These are phyloP conservation scores for Chlorodrepanis virens DNA, from an alignment of 2,113 vertebrate genomes.

Conservation along the genomic window DNA sequence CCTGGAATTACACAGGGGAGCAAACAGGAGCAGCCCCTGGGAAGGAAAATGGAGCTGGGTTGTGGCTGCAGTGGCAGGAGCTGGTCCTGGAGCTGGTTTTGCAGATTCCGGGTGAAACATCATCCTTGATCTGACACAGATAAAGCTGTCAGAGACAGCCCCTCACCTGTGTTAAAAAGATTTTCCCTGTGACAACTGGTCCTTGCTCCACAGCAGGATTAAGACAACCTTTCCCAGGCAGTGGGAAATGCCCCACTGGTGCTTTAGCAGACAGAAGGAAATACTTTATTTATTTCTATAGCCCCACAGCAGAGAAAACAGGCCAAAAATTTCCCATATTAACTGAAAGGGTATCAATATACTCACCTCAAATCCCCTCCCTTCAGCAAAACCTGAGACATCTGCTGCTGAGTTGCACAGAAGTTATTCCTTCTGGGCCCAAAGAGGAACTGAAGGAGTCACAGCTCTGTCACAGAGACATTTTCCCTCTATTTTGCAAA, in stretches of 20 bases:
- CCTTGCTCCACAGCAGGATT: neutral
- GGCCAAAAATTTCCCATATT: neutral
- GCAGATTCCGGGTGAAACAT: neutral
- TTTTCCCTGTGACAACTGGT: neutral
- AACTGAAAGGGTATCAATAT: fast-evolving
- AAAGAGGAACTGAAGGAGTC: slow-evolving; percentile 16
- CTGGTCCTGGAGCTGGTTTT: neutral
- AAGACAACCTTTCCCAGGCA: neutral
- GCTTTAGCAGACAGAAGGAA: neutral
- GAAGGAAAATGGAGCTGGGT: neutral
- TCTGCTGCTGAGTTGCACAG: neutral
- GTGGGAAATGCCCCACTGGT: neutral
- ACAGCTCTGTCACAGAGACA: neutral
- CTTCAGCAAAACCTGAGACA: neutral
- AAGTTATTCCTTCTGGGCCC: neutral
- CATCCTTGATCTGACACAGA: neutral
- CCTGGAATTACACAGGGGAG: neutral
- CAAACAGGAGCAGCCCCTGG: neutral
- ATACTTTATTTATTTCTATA: neutral
- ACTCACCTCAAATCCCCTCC: neutral
- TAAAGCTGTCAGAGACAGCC: neutral
- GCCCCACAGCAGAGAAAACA: neutral
- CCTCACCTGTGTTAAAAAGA: neutral
- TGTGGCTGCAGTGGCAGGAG: neutral
- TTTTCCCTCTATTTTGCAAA: slow-evolving; percentile 25